phyloP scores from a whole-genome alignment of 2,797 vertebrate species.

The Epinephelus malabaricus region DNA sequence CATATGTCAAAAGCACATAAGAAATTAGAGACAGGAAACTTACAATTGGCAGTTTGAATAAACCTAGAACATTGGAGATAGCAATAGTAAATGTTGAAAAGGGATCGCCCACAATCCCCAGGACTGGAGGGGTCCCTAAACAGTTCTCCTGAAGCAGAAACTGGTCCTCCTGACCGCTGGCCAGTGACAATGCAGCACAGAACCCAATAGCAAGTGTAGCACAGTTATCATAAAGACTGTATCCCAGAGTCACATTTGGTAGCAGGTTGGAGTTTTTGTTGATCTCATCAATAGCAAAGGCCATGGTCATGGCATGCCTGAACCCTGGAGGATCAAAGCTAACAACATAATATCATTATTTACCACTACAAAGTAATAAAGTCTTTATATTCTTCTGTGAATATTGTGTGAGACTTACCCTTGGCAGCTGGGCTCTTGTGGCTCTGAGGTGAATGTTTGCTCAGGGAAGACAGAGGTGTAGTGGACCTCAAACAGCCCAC shows the following conservation, averaged over 20 bases:
- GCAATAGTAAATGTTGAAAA: slow-evolving; percentile 65
- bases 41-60: slow-evolving; percentile 68
- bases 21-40: slow-evolving; percentile 18
- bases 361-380: not conserved
- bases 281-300: slow-evolving; percentile 82
- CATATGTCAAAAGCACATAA: not conserved
- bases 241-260: slow-evolving; percentile 84
- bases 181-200: slow-evolving; percentile 75
- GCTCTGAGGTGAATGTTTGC: slow-evolving; percentile 74
- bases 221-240: slow-evolving; percentile 84
- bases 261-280: slow-evolving; percentile 80
- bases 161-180: slow-evolving; percentile 60
- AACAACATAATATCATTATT: not conserved
- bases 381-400: not conserved
- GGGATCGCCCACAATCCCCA: slow-evolving; percentile 71
- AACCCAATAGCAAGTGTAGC: slow-evolving; percentile 77
- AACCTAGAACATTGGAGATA: slow-evolving; percentile 57
- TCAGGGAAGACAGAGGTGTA: slow-evolving; percentile 77
- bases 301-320: slow-evolving; percentile 81
- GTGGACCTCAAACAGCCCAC: slow-evolving; percentile 81
- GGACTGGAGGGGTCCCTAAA: slow-evolving; percentile 54
- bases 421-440: slow-evolving; percentile 64
- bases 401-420: slow-evolving; percentile 45
- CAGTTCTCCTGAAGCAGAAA: slow-evolving; percentile 53
- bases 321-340: slow-evolving; percentile 69